Percentiles rank a stretch among this genome's conserved stretches.
These are phyloP conservation scores for Iphiclides podalirius DNA, from an alignment of 2,888 invertebrate genomes.

Conservation along the genomic window DNA sequence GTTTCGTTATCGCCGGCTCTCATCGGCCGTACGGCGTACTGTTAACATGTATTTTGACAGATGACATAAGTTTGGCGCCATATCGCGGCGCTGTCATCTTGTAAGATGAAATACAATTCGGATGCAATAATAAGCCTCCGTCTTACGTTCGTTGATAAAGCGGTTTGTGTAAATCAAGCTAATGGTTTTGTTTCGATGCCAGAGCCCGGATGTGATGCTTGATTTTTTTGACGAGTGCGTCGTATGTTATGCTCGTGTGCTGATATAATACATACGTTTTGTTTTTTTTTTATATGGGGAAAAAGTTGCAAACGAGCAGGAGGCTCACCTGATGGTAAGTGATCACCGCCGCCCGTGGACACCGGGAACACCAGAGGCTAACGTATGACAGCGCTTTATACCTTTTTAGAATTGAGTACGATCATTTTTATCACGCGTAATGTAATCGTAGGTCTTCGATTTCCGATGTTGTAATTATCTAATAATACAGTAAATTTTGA, in stretches of 20 bases:
- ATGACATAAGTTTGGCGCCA: slow-evolving; percentile 76
- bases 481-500: no score
- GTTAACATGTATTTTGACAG: slow-evolving; percentile 80
- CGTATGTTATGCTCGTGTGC: background rate
- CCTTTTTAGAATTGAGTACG: no score
- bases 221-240: slow-evolving; percentile 13
- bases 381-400: no score
- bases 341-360: no score
- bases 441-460: no score
- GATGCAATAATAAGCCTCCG: slow-evolving; percentile 76
- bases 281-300: no score
- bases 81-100: slow-evolving; percentile 68
- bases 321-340: no score
- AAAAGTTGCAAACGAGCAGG: no score
- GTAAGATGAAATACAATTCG: slow-evolving; percentile 70
- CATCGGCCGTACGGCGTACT: slow-evolving; percentile 57
- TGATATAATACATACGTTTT: no score
- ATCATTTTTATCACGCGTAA: no score
- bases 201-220: slow-evolving; percentile 15
- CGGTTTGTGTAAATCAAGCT: slow-evolving; percentile 60
- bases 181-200: slow-evolving; percentile 44
- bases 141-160: slow-evolving; percentile 70
- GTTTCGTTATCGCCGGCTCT: slow-evolving; percentile 45
- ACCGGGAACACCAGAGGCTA: no score
- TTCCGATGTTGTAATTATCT: no score